These are phyloP conservation scores for Centropus unirufus DNA, from an alignment of 2,113 vertebrate species.

Conservation along the genomic window DNA sequence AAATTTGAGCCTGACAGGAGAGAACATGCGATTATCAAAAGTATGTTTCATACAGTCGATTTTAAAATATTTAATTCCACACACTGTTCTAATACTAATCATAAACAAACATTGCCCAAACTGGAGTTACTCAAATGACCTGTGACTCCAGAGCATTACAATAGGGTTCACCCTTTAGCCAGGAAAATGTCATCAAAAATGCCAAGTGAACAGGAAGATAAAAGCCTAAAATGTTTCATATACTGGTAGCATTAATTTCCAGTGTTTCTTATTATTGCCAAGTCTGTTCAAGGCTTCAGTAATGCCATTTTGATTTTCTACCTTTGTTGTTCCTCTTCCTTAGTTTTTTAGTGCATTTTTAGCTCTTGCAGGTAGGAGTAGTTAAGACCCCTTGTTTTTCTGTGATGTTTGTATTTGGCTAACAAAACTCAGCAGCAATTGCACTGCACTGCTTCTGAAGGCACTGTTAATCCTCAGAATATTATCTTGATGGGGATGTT, in stretches of 20 bases:
- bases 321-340: neutral
- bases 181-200: conserved; percentile 14
- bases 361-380: neutral
- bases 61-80: neutral
- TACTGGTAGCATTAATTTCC: neutral
- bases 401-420: neutral
- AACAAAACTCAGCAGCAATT: neutral
- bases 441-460: neutral
- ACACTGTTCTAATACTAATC: neutral
- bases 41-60: neutral
- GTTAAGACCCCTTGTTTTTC: neutral
- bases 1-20: neutral
- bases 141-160: neutral
- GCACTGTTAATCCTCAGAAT: neutral
- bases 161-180: neutral
- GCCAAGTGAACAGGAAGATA: neutral
- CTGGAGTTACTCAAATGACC: neutral
- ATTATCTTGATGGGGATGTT: neutral
- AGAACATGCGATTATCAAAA: neutral
- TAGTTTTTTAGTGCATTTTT: neutral
- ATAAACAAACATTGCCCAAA: neutral
- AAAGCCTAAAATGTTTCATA: neutral
- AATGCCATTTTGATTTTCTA: neutral
- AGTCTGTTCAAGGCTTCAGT: neutral
- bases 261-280: neutral